phyloP scores from a whole-genome alignment of 2,797 vertebrate species.

The Luscinia luscinia region DNA sequence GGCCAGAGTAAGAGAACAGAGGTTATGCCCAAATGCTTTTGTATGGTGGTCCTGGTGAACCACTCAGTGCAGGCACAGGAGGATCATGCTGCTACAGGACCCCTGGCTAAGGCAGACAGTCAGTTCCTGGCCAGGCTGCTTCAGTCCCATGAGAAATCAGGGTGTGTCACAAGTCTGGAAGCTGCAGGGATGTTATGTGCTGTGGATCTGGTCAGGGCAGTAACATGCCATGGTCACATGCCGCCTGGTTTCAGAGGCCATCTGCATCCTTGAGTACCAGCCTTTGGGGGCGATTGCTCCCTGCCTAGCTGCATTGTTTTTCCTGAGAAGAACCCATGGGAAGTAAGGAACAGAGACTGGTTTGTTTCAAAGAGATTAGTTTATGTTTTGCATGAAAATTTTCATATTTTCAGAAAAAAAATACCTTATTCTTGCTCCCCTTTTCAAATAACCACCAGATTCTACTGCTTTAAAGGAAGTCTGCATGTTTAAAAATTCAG shows the following conservation, averaged over 20 bases:
- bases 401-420: neutral
- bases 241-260: neutral
- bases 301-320: neutral
- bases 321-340: neutral
- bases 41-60: neutral
- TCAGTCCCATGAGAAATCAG: neutral
- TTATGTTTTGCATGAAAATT: neutral
- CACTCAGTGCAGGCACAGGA: neutral
- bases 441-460: neutral
- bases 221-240: fast-evolving
- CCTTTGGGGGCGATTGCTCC: fast-evolving
- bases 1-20: neutral
- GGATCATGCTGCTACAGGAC: neutral
- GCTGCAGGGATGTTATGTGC: neutral
- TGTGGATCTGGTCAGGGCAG: neutral
- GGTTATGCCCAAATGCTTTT: neutral
- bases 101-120: neutral
- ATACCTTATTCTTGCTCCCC: neutral
- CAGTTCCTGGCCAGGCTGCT: neutral
- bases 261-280: neutral
- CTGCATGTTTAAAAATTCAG: neutral
- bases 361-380: neutral
- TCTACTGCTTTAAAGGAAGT: neutral
- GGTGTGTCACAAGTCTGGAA: neutral
- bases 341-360: neutral